Base-by-base conservation (phyloP, 1,140 invertebrate genomes). In the Drosophila persimilis region DNA sequence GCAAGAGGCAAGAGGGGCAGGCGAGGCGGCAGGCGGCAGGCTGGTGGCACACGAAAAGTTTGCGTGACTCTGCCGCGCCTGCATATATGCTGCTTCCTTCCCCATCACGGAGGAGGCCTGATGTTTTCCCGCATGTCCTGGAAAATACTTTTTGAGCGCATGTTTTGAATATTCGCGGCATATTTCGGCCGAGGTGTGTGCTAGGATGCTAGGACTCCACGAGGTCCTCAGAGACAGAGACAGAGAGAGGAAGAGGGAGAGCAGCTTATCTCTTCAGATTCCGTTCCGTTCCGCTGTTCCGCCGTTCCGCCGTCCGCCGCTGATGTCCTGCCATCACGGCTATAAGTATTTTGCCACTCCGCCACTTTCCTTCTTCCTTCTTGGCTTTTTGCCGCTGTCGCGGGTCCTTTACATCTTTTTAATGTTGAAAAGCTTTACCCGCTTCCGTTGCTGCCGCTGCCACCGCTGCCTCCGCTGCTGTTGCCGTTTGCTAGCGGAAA, bases 371-470 rank as follows among this genome's bases (percentile, higher is more conserved):
- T 20, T 17, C 53, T 35, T 39, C 29, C 13, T 75, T 79, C 65
- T 71, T 63, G 53, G 75, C 62, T 63, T 60, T 43, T 73, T 80
- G 77, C 60, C 48, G 57, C 76, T 88, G 70, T 78, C 84, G 84
- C 62, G 64, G 57, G 63, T 26, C 74, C 83, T 86, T 79, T 88
- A 88, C 83, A 88, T 88, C 79, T 88, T 86, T 88, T 88, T 89
- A 88, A 89, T 89, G 83, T 83, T 83, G 84, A 89, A 88, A 86
- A 89, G 84, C 83, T 89, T 88, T 88, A 79, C 83, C 83, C 71
- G 79, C 83, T 88, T 88, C 83, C 83, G 84, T 43, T 71, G 72
- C 65, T 64, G 48, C 15, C 15, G 43, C 56, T 39, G 26, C 17
- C 11, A 41, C 83, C 67, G 79, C 83, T 88, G 15, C 15, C 15